phyloP scores from a whole-genome alignment of 2,888 invertebrate species.

The Tetrapedia diversipes region DNA sequence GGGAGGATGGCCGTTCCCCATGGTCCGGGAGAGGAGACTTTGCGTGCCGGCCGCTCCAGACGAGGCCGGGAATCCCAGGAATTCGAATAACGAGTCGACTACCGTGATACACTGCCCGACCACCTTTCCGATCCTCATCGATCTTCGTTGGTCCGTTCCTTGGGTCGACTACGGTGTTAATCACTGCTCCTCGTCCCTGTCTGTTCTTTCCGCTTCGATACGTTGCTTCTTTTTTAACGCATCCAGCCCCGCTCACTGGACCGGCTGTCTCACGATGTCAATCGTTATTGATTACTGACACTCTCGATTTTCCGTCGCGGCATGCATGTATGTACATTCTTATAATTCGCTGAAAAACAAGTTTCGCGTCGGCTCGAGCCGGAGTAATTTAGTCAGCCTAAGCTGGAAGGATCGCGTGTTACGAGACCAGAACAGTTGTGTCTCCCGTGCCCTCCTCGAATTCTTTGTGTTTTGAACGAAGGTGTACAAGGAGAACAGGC shows the following conservation, averaged over 20 bases:
- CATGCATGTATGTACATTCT: too few species aligned
- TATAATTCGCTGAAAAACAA: too few species aligned
- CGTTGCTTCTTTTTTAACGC: constrained; percentile 3
- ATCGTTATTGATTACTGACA: constrained; percentile 31
- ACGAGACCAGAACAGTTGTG: neutral
- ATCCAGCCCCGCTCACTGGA: constrained; percentile 7
- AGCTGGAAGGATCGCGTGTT: neutral
- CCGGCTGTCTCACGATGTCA: neutral
- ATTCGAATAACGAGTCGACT: constrained; percentile 72
- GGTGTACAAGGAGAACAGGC: too few species aligned
- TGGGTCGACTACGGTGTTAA: constrained; percentile 57
- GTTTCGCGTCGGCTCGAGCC: too few species aligned
- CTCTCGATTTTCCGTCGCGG: neutral
- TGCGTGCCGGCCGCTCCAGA: constrained; percentile 52
- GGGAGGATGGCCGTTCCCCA: constrained; percentile 18
- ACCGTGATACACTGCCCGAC: constrained; percentile 65
- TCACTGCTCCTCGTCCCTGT: constrained; percentile 31
- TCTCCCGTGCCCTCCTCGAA: neutral
- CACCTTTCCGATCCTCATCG: constrained; percentile 66
- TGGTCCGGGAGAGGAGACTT: constrained; percentile 41
- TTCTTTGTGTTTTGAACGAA: neutral
- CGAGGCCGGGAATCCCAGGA: constrained; percentile 69
- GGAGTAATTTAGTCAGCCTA: too few species aligned
- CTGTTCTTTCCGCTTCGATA: neutral
- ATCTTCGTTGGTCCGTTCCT: constrained; percentile 60